A percentile compares a stretch with the other conserved stretches of the same genome.
phyloP scores from a whole-genome alignment of 2,888 invertebrate genomes.

The Torymus aiolomorphi region DNA sequence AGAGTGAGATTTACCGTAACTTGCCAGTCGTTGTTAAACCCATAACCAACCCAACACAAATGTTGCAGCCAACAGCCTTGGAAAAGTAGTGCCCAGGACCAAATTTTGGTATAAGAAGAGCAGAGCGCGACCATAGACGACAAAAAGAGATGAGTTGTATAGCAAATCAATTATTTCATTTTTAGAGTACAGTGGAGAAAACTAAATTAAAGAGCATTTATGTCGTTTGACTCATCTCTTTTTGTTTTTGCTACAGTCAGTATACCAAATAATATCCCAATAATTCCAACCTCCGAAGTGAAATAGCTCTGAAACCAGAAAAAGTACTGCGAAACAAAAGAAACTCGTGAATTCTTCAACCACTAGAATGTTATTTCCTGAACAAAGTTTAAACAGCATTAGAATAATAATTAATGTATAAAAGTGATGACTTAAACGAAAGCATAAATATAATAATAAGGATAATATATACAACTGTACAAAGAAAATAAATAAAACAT shows the following conservation, averaged over 20 bases:
- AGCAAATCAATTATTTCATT: background rate
- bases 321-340: constrained; percentile 28
- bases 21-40: constrained; percentile 63
- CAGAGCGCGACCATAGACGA: constrained; percentile 20
- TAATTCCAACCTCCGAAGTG: constrained; percentile 15
- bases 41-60: constrained; percentile 75
- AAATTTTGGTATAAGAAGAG: constrained; percentile 25
- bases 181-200: too few species aligned
- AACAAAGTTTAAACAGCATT: constrained; percentile 1
- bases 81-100: constrained; percentile 63
- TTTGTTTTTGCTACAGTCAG: constrained; percentile 10
- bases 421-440: background rate
- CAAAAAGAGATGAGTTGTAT: constrained; percentile 14
- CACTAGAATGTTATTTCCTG: constrained; percentile 23
- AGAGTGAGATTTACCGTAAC: constrained; percentile 16
- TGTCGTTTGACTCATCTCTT: background rate
- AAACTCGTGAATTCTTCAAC: constrained; percentile 28
- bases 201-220: too few species aligned
- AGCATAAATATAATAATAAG: background rate
- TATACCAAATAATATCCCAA: background rate
- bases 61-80: constrained; percentile 72
- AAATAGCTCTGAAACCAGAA: constrained; percentile 14
- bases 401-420: background rate
- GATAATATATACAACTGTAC: constrained; percentile 43
- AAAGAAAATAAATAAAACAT: constrained; percentile 15